Evolutionary conservation across 2,888 invertebrate genomes (phyloP).

Genomic region (Drosophila nr. perissopoda): DNA sequence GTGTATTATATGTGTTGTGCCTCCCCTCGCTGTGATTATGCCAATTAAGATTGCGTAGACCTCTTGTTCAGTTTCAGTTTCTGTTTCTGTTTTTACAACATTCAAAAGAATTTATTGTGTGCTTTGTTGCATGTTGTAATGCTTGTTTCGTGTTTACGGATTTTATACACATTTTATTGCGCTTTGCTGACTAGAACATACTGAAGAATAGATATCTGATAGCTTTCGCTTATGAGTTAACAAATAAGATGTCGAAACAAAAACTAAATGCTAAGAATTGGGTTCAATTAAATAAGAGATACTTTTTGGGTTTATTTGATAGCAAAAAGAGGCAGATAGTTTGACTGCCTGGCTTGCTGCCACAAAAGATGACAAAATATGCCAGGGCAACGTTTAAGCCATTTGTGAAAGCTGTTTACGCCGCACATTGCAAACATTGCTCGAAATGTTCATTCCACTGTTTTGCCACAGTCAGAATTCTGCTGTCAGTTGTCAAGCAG

Average conservation of each 20-base stretch:
- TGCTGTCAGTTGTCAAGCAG: conserved; percentile 40
- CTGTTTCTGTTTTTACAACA: conserved; percentile 4
- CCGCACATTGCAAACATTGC: conserved; percentile 43
- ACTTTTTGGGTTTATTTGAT: background rate
- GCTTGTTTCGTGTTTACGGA: conserved; percentile 27
- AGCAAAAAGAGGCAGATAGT: conserved; percentile 21
- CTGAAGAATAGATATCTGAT: background rate
- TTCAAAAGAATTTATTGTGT: conserved; percentile 36
- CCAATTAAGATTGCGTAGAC: conserved; percentile 67
- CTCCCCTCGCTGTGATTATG: conserved; percentile 61
- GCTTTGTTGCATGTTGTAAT: conserved; percentile 13
- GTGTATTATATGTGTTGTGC: conserved; percentile 4
- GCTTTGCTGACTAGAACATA: background rate
- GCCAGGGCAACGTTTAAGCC: conserved; percentile 44
- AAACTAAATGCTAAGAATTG: background rate
- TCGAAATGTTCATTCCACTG: conserved; percentile 13
- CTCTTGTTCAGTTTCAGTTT: conserved; percentile 45
- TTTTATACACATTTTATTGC: conserved; percentile 9
- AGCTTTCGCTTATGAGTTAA: too few relatives aligned
- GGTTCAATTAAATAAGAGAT: background rate
- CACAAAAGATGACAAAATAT: conserved; percentile 55
- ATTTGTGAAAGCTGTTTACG: conserved; percentile 53
- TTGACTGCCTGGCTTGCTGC: conserved; percentile 38
- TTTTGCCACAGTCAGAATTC: conserved; percentile 21
- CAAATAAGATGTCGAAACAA: background rate